Evolutionary conservation across 2,113 vertebrate species (phyloP).

Genomic region (Lophius piscatorius): DNA sequence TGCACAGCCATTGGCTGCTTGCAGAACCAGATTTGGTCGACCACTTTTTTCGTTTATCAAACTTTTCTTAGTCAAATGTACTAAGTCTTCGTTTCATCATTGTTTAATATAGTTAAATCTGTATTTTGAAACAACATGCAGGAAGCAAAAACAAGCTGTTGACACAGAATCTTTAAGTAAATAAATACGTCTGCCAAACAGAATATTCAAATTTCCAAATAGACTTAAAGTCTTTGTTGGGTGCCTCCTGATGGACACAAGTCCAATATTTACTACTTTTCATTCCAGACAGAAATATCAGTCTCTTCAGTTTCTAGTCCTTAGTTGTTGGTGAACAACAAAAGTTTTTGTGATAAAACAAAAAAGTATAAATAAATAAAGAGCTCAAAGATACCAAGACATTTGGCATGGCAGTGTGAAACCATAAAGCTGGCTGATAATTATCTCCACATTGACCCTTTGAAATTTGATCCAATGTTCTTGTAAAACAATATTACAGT

Average conservation of each 20-base stretch:
- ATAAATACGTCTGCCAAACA: no score
- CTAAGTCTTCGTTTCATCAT: no score
- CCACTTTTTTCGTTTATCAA: no score
- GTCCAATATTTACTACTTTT: not conserved
- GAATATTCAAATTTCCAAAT: not conserved
- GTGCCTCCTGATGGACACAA: not conserved
- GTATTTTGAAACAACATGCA: no score
- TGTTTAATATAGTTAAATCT: no score
- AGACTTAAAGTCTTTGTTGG: not conserved
- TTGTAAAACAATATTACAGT: not conserved
- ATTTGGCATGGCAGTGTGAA: not conserved
- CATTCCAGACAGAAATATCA: not conserved
- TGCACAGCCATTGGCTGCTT: no score
- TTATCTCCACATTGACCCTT: not conserved
- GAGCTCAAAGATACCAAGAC: not conserved
- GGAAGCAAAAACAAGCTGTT: no score
- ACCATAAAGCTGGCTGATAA: not conserved
- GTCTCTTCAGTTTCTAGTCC: not conserved
- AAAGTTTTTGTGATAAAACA: not conserved
- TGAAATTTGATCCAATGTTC: not conserved
- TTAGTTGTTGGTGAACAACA: not conserved
- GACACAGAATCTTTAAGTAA: no score
- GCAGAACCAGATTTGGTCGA: no score
- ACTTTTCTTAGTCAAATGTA: no score
- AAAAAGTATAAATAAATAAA: slow-evolving; percentile 15